Conservation (phyloP, 2,888 invertebrate genomes). For the Antheraea yamamai region DNA sequence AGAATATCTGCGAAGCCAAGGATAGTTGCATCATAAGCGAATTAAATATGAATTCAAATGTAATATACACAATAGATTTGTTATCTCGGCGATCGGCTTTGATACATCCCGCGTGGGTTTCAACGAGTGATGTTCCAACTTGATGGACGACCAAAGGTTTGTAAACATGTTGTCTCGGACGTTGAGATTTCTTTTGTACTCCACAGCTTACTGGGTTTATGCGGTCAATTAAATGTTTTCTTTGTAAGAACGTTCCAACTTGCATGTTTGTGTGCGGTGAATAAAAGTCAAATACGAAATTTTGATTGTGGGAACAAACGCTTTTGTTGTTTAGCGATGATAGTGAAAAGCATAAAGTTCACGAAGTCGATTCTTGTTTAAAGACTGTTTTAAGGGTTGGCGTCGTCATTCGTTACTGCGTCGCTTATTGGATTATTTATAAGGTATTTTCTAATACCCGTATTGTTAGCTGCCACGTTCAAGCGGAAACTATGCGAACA, state of each 20-base stretch:
- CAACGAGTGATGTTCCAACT: slow-evolving; percentile 33
- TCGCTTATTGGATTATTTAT: no score
- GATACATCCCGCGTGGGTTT: slow-evolving; percentile 38
- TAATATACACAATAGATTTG: background rate
- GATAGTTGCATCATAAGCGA: no score
- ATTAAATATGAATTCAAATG: no score
- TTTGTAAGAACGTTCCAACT: background rate
- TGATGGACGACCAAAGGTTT: slow-evolving; percentile 35
- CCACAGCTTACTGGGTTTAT: slow-evolving; percentile 14
- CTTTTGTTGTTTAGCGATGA: background rate
- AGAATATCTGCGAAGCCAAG: no score
- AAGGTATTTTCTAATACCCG: no score
- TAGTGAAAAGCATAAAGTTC: no score
- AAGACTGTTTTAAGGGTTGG: no score
- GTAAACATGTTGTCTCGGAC: slow-evolving; percentile 32
- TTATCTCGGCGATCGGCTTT: slow-evolving; percentile 36
- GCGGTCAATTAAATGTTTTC: slow-evolving; percentile 21
- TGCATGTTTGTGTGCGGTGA: background rate
- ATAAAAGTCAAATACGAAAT: slow-evolving; percentile 8
- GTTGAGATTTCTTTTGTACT: slow-evolving; percentile 27
- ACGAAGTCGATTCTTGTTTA: no score
- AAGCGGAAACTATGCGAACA: no score
- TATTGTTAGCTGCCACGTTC: no score
- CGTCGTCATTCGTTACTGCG: no score
- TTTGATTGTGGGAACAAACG: background rate